Percentiles rank a stretch among this genome's conserved stretches.
These are phyloP conservation scores for Caenorhabditis macrosperma DNA, from an alignment of 2,888 invertebrate species.

Conservation along the genomic window DNA sequence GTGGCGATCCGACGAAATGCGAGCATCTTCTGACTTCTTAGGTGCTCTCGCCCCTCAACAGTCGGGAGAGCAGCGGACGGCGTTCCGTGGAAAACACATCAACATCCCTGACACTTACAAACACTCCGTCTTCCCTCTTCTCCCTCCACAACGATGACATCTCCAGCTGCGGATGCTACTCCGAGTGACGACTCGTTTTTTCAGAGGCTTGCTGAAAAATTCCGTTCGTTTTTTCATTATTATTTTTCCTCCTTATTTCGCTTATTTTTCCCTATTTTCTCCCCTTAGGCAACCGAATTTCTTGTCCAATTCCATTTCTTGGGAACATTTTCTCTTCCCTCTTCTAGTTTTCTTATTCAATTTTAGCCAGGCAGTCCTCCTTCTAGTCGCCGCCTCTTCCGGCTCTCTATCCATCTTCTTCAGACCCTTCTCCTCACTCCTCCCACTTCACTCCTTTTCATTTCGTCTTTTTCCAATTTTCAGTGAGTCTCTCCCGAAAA, in stretches of 20 bases:
- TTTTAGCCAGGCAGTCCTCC: conserved; percentile 40
- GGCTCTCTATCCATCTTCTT: conserved; percentile 50
- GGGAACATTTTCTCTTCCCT: conserved; percentile 19
- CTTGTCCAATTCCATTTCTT: background rate
- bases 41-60: too few species aligned
- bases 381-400: conserved; percentile 35
- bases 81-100: conserved; percentile 33
- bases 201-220: conserved; percentile 41
- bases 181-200: conserved; percentile 31
- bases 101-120: conserved; percentile 11
- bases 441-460: background rate
- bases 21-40: background rate
- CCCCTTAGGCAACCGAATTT: background rate
- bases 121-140: conserved; percentile 11
- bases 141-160: conserved; percentile 31
- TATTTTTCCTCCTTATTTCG: background rate
- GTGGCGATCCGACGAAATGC: background rate
- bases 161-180: conserved; percentile 23
- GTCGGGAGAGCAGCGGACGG: background rate
- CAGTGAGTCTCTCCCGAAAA: conserved; percentile 9
- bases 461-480: conserved; percentile 34
- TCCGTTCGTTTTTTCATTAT: conserved; percentile 48
- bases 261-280: background rate
- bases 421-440: background rate
- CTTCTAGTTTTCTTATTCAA: conserved; percentile 54